Conservation (phyloP, 2,113 vertebrate genomes). For the Pelvicachromis taeniatus region DNA sequence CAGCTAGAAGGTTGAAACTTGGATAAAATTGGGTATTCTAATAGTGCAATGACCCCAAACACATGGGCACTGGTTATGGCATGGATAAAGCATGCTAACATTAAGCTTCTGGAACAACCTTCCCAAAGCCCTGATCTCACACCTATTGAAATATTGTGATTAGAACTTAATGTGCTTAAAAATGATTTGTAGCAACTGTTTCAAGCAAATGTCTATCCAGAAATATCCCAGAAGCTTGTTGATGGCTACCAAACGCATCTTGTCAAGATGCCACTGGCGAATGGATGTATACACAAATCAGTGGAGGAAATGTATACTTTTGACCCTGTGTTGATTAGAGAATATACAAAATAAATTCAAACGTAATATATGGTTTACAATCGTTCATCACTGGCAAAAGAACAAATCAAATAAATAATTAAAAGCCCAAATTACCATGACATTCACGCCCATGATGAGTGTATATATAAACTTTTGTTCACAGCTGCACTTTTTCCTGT, state of each 20-base stretch:
- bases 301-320: neutral
- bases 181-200: too few relatives aligned
- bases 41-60: too few relatives aligned
- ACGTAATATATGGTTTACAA: neutral
- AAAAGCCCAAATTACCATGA: neutral
- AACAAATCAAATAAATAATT: neutral
- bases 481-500: neutral
- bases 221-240: neutral
- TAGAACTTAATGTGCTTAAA: too few relatives aligned
- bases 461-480: neutral
- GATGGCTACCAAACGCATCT: neutral
- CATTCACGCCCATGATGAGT: neutral
- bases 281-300: neutral
- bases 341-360: neutral
- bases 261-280: too few relatives aligned
- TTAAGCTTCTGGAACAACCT: too few relatives aligned
- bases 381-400: neutral
- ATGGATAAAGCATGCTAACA: too few relatives aligned
- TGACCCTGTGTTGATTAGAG: neutral
- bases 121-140: too few relatives aligned
- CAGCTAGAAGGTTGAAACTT: too few relatives aligned
- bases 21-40: too few relatives aligned
- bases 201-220: too few relatives aligned
- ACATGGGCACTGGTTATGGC: too few relatives aligned
- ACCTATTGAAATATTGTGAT: too few relatives aligned